A percentile compares a stretch with the other conserved stretches of the same genome.
phyloP scores from a whole-genome alignment of 2,888 invertebrate genomes.

The Leptinotarsa haldemani region DNA sequence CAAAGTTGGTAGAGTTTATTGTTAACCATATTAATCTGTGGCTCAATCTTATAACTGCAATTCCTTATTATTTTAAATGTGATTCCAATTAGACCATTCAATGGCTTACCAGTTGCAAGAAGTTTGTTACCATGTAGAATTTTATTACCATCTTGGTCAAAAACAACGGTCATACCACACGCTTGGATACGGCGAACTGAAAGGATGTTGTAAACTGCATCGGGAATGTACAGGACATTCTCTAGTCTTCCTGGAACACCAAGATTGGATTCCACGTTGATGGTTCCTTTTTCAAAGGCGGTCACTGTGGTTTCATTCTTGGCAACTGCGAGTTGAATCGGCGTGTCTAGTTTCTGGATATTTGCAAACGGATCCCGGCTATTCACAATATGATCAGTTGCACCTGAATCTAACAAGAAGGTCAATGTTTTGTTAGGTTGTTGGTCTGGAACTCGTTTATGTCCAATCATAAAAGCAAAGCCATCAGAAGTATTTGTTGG shows the following conservation, averaged over 20 bases:
- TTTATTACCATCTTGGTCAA: slow-evolving; percentile 51
- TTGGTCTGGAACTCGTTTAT: slow-evolving; percentile 29
- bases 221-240: slow-evolving; percentile 54
- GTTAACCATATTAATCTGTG: slow-evolving; percentile 27
- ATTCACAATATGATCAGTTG: slow-evolving; percentile 46
- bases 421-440: slow-evolving; percentile 30
- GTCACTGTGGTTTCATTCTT: slow-evolving; percentile 19
- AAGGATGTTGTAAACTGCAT: slow-evolving; percentile 55
- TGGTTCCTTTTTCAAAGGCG: slow-evolving; percentile 29
- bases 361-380: slow-evolving; percentile 43
- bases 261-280: slow-evolving; percentile 53
- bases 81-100: slow-evolving; percentile 46
- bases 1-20: slow-evolving; percentile 18
- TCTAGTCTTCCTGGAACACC: slow-evolving; percentile 44
- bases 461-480: slow-evolving; percentile 25
- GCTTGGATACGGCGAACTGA: slow-evolving; percentile 49
- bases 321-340: slow-evolving; percentile 32
- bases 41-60: neutral
- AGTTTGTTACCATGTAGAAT: slow-evolving; percentile 44
- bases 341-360: slow-evolving; percentile 19
- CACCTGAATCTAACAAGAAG: slow-evolving; percentile 43
- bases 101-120: slow-evolving; percentile 49
- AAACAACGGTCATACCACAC: slow-evolving; percentile 53
- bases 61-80: slow-evolving; percentile 36
- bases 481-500: slow-evolving; percentile 17